phyloP scores from a whole-genome alignment of 2,888 invertebrate genomes.

The Drosophila nigricruria region DNA sequence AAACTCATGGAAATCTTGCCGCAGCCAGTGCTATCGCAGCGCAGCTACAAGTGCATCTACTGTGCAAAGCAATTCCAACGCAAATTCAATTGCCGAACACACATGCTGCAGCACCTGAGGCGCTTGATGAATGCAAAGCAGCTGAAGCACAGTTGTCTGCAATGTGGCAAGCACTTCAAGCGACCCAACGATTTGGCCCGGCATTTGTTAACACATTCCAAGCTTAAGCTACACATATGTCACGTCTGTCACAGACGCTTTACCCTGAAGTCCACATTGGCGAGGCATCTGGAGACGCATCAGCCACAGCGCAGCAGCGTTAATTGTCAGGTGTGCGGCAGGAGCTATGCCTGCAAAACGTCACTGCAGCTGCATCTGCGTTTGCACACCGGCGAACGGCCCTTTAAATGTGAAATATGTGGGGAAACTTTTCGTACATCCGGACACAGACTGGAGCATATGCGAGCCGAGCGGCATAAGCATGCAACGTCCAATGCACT shows the following conservation, averaged over 20 bases:
- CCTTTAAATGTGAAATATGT: constrained; percentile 75
- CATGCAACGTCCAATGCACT: constrained; percentile 1
- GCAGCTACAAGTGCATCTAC: constrained; percentile 60
- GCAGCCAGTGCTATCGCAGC: constrained; percentile 1
- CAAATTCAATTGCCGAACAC: constrained; percentile 58
- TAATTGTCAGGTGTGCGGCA: constrained; percentile 61
- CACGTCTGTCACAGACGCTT: constrained; percentile 32
- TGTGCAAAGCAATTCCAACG: constrained; percentile 62
- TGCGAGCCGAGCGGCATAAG: constrained; percentile 48
- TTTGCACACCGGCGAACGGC: constrained; percentile 78
- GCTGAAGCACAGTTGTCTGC: constrained; percentile 18
- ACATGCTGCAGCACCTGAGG: constrained; percentile 65
- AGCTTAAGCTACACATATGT: constrained; percentile 65
- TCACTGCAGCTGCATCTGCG: constrained; percentile 76
- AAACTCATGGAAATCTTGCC: constrained; percentile 15
- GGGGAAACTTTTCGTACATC: constrained; percentile 75
- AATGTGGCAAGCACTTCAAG: constrained; percentile 53
- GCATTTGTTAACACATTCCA: constrained; percentile 67
- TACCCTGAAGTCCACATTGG: constrained; percentile 29
- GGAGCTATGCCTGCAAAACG: constrained; percentile 67
- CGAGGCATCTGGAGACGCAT: constrained; percentile 38
- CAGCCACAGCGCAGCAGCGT: constrained; percentile 15
- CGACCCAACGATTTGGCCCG: constrained; percentile 70
- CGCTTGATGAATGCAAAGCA: constrained; percentile 18
- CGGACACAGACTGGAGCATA: constrained; percentile 75